Evolutionary conservation across 2,888 invertebrate species (phyloP).

Genomic region (Pollenia angustigena): DNA sequence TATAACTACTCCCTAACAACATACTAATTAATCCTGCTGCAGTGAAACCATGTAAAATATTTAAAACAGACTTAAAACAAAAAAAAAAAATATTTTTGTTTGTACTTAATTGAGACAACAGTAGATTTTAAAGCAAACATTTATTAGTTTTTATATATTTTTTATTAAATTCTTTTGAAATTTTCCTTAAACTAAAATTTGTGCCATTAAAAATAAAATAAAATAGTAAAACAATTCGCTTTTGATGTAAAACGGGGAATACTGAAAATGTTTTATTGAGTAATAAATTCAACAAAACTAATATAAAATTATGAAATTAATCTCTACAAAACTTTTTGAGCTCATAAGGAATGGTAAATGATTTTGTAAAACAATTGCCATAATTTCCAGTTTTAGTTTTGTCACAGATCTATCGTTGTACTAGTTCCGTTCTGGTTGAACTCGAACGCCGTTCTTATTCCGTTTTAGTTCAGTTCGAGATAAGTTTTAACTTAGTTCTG

Average conservation of each 20-base stretch:
- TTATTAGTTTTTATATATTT: slow-evolving; percentile 16
- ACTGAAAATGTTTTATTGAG: not conserved
- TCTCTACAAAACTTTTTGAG: too few species aligned
- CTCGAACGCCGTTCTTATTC: not conserved
- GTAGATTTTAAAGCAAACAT: not conserved
- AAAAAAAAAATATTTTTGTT: slow-evolving; percentile 4
- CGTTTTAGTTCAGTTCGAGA: too few species aligned
- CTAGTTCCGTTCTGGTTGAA: not conserved
- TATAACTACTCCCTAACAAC: not conserved
- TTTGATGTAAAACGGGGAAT: not conserved
- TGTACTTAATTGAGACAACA: not conserved
- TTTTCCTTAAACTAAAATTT: slow-evolving; percentile 17
- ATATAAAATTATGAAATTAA: too few species aligned
- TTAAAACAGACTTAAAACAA: slow-evolving; percentile 22
- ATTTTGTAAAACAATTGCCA: too few species aligned
- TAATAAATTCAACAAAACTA: not conserved
- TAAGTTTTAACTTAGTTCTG: too few species aligned
- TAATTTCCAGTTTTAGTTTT: too few species aligned
- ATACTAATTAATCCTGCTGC: slow-evolving; percentile 27
- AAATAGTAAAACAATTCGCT: not conserved
- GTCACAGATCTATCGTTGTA: not conserved
- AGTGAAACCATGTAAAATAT: slow-evolving; percentile 52
- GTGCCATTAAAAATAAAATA: slow-evolving; percentile 39
- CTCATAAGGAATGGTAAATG: too few species aligned
- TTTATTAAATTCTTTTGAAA: slow-evolving; percentile 13